A percentile compares a stretch with the other conserved stretches of the same genome.
These are phyloP conservation scores for Prionace glauca DNA, from an alignment of 2,797 vertebrate genomes.

Conservation along the genomic window DNA sequence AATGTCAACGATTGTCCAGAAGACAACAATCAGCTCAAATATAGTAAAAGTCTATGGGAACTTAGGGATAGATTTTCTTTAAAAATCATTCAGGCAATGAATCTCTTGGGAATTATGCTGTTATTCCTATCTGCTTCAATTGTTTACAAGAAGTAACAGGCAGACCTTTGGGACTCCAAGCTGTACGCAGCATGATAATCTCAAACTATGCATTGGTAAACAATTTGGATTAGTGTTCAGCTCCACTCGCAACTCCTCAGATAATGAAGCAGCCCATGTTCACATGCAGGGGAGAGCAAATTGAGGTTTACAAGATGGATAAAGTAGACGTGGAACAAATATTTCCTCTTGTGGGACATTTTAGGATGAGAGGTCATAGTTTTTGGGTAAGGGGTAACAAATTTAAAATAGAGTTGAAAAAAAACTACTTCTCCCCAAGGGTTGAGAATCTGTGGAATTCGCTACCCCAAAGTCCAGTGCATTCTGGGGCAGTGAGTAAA, in stretches of 20 bases:
- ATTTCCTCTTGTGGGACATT: no score
- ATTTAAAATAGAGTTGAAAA: no score
- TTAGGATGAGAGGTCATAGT: no score
- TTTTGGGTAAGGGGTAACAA: no score
- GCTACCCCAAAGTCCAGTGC: no score
- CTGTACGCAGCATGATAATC: background rate
- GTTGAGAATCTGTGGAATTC: no score
- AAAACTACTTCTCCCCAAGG: no score
- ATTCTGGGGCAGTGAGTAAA: no score
- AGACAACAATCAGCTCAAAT: background rate
- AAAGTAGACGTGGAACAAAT: no score
- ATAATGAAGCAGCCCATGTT: background rate
- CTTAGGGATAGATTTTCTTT: background rate
- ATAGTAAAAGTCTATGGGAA: background rate
- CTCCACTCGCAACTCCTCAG: background rate
- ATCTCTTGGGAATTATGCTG: slow-evolving; percentile 30
- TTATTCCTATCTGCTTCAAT: slow-evolving; percentile 21
- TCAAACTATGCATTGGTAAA: background rate
- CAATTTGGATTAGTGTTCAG: background rate
- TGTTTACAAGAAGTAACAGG: background rate
- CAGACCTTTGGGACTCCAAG: background rate
- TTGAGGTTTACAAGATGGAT: no score
- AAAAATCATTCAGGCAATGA: slow-evolving; percentile 6
- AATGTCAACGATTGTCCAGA: slow-evolving; percentile 8
- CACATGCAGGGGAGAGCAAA: no score